Evolutionary conservation across 1,140 invertebrate species (phyloP), one percentile per base, ranked within the genome.

Genomic region (Microplitis mediator): DNA sequence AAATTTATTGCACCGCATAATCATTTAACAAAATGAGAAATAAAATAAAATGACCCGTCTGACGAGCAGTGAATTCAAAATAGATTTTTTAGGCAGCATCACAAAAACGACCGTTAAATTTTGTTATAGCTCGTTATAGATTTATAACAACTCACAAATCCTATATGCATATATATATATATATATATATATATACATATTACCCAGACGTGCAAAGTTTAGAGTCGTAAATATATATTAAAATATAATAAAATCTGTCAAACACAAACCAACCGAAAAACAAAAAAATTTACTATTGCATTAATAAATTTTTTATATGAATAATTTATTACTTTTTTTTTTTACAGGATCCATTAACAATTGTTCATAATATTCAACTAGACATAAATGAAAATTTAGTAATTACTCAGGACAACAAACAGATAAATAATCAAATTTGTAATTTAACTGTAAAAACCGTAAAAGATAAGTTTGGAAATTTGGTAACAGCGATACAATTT

Each of bases 401-500:
- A 31, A 36, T 62, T 3, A 36, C 11, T 4, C n/a, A 16, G 8
- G 62, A 67, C 16, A 52, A 9, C 11, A 31, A 23, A 3, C 34
- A 36, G 5, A 71, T 23, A 1, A 81, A 77, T 52, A 72, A 76
- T 52, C 39, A 71, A 5, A 35, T 76, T 34, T 82, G 80, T 35
- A 64, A 80, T 13, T 50, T 79, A 1, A 72, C 74, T 3, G 70
- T 78, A 16, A 72, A 65, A 0, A 75, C 78, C 4, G 71, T 51
- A 56, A 16, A 36, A 3, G 73, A 79, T 16, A 64, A 67, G 0
- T 67, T 75, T 1, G 80, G 77, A 32, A 79, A 82, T 66, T 69
- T 79, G 4, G 32, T 80, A 13, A 80, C 75, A 0, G 74, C 79
- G 4, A 64, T 82, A 6, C 73, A 70, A 32, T 62, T 82, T 3